Conservation (phyloP, 1,140 invertebrate genomes). For the Colletes latitarsis region DNA sequence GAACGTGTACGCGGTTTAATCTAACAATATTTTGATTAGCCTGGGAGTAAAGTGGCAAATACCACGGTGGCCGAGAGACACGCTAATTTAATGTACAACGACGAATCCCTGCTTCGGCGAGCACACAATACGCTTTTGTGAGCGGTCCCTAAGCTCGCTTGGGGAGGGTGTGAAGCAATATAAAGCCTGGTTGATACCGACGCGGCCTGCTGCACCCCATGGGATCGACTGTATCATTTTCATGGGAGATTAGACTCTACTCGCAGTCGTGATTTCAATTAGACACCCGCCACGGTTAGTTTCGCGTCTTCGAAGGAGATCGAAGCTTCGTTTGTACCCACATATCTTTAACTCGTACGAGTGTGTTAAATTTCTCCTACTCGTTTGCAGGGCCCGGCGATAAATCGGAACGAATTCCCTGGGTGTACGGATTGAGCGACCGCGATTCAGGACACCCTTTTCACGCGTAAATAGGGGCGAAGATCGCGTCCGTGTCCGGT, state of each 20-base stretch:
- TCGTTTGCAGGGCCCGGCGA: too few species aligned
- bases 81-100: conserved; percentile 63
- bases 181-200: conserved; percentile 74
- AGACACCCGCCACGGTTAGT: conserved; percentile 44
- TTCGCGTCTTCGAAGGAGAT: conserved; percentile 13
- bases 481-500: not conserved
- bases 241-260: conserved; percentile 75
- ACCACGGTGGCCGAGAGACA: conserved; percentile 46
- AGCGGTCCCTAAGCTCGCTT: conserved; percentile 55
- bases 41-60: conserved; percentile 50
- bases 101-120: conserved; percentile 29
- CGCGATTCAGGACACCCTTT: not conserved
- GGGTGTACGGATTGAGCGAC: not conserved
- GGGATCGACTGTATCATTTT: conserved; percentile 80
- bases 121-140: conserved; percentile 73
- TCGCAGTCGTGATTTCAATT: conserved; percentile 77
- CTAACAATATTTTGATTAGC: conserved; percentile 58
- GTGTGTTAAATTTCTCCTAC: too few species aligned
- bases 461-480: not conserved
- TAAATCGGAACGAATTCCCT: not conserved
- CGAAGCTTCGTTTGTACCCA: too few species aligned
- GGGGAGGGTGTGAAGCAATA: conserved; percentile 77
- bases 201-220: conserved; percentile 68
- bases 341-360: too few species aligned
- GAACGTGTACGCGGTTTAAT: not conserved